Conservation (phyloP, 1,140 invertebrate genomes). For the Drosophila tani region DNA sequence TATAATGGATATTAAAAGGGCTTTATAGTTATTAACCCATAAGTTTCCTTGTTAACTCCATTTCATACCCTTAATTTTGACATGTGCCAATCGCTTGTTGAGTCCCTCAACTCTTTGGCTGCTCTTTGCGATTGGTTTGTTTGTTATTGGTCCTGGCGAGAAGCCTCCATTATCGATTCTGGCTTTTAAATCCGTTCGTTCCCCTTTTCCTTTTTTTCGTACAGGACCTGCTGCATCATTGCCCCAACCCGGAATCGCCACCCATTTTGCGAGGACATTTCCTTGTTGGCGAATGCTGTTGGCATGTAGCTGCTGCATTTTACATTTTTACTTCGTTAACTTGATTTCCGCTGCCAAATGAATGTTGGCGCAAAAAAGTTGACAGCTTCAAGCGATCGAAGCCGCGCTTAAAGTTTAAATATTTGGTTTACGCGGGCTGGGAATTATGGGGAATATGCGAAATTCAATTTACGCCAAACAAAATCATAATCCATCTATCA, state of each 20-base stretch:
- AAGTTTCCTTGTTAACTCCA: neutral
- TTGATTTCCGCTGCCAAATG: slow-evolving; percentile 79
- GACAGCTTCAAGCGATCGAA: slow-evolving; percentile 64
- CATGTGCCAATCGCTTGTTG: slow-evolving; percentile 13
- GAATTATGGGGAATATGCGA: slow-evolving; percentile 62
- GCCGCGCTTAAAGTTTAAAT: slow-evolving; percentile 63
- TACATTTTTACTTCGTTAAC: slow-evolving; percentile 82
- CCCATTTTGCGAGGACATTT: slow-evolving; percentile 43
- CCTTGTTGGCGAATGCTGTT: slow-evolving; percentile 47
- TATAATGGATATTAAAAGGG: no score
- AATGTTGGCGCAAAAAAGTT: slow-evolving; percentile 60
- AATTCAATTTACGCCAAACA: slow-evolving; percentile 85
- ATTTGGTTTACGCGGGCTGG: slow-evolving; percentile 47
- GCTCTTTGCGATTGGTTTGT: slow-evolving; percentile 38
- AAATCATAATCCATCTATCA: slow-evolving; percentile 85
- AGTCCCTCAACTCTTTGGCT: slow-evolving; percentile 32
- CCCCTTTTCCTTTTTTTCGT: neutral
- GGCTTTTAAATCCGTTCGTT: slow-evolving; percentile 23
- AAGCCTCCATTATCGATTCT: slow-evolving; percentile 48
- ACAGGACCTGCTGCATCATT: neutral
- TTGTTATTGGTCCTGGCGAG: slow-evolving; percentile 41
- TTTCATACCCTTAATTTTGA: neutral
- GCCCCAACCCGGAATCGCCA: slow-evolving; percentile 8
- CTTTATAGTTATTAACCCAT: neutral
- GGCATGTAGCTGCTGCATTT: slow-evolving; percentile 68